Conservation (phyloP, 1,140 invertebrate species). For the Psilanteris sp. region DNA sequence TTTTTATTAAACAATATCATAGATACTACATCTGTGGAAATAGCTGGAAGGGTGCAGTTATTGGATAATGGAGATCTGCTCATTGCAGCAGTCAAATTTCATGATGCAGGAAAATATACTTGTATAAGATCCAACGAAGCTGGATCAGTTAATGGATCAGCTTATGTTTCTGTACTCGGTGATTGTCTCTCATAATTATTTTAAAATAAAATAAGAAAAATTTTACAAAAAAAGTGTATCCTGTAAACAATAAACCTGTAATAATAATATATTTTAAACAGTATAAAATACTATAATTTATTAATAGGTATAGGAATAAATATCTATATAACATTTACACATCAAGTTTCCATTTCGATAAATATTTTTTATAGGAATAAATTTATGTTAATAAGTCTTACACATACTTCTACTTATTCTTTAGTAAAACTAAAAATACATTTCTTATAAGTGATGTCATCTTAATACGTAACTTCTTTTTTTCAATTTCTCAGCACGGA, state of each 20-base stretch:
- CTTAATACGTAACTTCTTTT: slow-evolving; percentile 24
- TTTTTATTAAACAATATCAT: slow-evolving; percentile 52
- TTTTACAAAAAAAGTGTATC: too few species aligned
- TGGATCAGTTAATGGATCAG: slow-evolving; percentile 90
- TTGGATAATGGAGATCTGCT: slow-evolving; percentile 91
- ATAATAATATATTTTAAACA: too few species aligned
- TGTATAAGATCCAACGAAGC: slow-evolving; percentile 94
- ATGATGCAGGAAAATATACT: slow-evolving; percentile 92
- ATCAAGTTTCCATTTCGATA: too few species aligned
- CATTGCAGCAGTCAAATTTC: slow-evolving; percentile 89
- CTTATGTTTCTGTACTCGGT: slow-evolving; percentile 91
- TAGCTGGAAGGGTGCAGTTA: slow-evolving; percentile 88
- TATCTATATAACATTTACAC: too few species aligned
- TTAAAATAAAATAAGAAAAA: too few species aligned
- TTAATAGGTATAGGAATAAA: too few species aligned
- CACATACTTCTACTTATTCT: too few species aligned
- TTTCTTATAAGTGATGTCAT: background rate
- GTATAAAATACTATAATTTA: too few species aligned
- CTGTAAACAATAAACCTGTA: too few species aligned
- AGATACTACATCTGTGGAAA: slow-evolving; percentile 81
- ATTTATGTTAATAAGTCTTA: too few species aligned
- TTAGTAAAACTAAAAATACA: too few species aligned
- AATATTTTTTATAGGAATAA: too few species aligned
- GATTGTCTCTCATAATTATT: slow-evolving; percentile 68
- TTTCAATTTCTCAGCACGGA: slow-evolving; percentile 85